A percentile compares a stretch with the other conserved stretches of the same genome.
These are phyloP conservation scores for Coptodon rendalli DNA, from an alignment of 2,113 vertebrate genomes.

Conservation along the genomic window DNA sequence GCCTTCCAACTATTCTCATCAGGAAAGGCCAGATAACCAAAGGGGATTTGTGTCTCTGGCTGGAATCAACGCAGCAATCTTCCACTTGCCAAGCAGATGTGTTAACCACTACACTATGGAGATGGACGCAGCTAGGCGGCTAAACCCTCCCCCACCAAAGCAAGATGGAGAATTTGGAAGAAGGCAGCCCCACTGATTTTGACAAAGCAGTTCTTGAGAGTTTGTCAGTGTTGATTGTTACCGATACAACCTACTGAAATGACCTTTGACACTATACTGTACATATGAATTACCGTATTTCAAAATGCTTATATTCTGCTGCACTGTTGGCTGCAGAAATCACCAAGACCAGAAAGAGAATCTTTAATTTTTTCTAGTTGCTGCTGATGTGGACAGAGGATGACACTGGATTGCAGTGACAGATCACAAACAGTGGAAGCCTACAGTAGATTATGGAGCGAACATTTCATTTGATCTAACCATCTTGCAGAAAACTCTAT, in stretches of 20 bases:
- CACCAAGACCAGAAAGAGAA: neutral
- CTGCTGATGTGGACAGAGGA: neutral
- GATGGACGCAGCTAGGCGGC: neutral
- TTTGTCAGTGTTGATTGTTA: neutral
- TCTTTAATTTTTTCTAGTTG: neutral
- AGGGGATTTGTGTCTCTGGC: neutral
- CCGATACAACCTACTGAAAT: neutral
- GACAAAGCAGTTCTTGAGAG: neutral
- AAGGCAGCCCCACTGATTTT: neutral
- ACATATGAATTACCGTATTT: neutral
- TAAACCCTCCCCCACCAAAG: neutral
- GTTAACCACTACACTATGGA: neutral
- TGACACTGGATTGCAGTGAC: neutral
- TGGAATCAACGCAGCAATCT: neutral
- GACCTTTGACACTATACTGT: neutral
- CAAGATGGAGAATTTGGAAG: neutral
- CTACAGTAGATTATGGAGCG: neutral
- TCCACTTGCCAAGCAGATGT: neutral
- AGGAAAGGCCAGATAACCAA: neutral
- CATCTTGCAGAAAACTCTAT: neutral
- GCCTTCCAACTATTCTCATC: neutral
- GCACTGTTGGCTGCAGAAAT: neutral
- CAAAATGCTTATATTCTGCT: neutral
- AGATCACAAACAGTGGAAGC: neutral
- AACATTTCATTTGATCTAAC: neutral